phyloP scores from a whole-genome alignment of 1,140 invertebrate species.

The Amphibalanus amphitrite region DNA sequence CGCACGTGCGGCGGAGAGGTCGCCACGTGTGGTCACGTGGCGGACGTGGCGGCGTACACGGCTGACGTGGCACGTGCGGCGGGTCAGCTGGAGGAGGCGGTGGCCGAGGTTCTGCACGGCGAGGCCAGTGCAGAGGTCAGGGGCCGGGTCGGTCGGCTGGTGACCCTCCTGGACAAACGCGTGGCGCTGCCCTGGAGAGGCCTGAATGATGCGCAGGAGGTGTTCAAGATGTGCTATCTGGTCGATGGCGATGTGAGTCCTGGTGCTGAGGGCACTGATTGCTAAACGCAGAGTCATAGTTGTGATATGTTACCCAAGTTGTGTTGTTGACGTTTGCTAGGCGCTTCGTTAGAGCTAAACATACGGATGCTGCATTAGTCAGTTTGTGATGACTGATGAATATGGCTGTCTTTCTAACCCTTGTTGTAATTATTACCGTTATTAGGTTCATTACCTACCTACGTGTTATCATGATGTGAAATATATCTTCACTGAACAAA shows the following conservation, averaged over 20 bases:
- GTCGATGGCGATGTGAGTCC: background rate
- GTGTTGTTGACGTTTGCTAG: no score
- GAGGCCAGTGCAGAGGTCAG: background rate
- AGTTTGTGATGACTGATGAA: no score
- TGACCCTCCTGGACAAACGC: background rate
- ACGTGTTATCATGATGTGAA: no score
- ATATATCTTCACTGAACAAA: no score
- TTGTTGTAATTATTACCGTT: no score
- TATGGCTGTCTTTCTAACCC: no score
- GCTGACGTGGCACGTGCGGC: background rate
- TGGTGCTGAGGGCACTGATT: no score
- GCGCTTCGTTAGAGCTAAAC: no score
- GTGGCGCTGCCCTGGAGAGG: background rate
- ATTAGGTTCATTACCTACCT: no score
- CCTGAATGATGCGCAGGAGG: background rate
- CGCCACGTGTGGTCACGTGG: background rate
- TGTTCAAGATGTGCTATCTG: conserved; percentile 1
- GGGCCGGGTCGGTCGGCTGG: background rate
- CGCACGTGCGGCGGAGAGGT: background rate
- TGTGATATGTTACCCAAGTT: no score
- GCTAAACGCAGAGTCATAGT: no score
- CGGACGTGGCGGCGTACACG: background rate
- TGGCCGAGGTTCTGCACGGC: background rate
- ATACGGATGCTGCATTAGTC: no score
- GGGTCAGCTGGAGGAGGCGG: background rate